Base-by-base conservation (phyloP, 2,797 vertebrate species). In the Euthynnus affinis region DNA sequence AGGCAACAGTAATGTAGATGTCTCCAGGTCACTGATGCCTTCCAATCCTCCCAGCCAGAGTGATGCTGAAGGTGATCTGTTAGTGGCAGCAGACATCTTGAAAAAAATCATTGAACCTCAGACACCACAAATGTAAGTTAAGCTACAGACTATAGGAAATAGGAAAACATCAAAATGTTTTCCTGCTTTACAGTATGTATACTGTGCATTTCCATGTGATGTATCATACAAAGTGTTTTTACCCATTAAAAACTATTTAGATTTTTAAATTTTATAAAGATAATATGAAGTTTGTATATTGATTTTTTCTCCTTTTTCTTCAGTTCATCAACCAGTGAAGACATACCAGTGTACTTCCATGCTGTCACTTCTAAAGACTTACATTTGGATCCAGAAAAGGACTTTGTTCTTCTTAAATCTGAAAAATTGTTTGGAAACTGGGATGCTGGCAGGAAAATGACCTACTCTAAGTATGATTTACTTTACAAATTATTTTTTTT, bases 361-460 rank as follows among this genome's bases (percentile, higher is more conserved):
- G 61, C 77, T 76, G 71, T 88, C 2, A 32, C 65, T 22, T 75
- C 84, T 18, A 78, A 82, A 0, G 56, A 76, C 5, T 34, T 58
- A 7, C 0, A 37, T 0, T 12, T 1, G 3, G 13, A 78, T 80
- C 76, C 82, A 70, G 1, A 29, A 0, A 59, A 60, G 0, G 71
- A 84, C 23, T 0, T 0, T 3, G 51, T 88, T 80, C 18, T 23
- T 2, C 7, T 88, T 4, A 20, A 0, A 5, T 86, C 76, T 67
- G 9, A 6, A 0, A 18, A 4, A 0, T 1, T 84, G 3, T 78
- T 52, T 57, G 76, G 76, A 71, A 1, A 0, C 5, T 88, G 87
- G 87, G 0, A 32, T 0, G 0, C 0, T 18, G 12, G 12, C 10
- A 0, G 0, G 5, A 0, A 0, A 53, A 78, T 88, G 81, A 18